phyloP scores from a whole-genome alignment of 2,113 vertebrate species.

The Pachypanchax playfairii region DNA sequence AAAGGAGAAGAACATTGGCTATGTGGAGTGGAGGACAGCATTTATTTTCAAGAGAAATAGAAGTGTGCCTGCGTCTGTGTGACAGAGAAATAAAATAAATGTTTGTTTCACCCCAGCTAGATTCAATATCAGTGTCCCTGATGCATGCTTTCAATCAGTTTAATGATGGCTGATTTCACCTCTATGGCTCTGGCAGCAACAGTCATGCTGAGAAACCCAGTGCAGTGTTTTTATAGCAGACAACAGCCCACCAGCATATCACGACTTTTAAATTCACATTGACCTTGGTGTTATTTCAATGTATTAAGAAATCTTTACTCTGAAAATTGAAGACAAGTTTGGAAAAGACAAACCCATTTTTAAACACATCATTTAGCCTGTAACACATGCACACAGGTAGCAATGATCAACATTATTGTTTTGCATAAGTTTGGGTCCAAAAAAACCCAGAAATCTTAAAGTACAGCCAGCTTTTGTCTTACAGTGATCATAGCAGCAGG shows the following conservation, averaged over 20 bases:
- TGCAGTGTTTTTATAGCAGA: not conserved
- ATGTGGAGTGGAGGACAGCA: not conserved
- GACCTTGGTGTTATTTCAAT: not conserved
- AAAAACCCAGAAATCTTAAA: no score
- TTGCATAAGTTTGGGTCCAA: no score
- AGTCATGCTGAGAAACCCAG: conserved; percentile 4
- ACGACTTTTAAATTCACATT: not conserved
- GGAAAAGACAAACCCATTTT: no score
- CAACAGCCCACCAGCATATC: not conserved
- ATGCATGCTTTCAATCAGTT: conserved; percentile 40
- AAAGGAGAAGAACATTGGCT: not conserved
- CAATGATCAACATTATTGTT: no score
- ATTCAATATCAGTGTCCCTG: conserved; percentile 27
- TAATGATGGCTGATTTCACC: conserved; percentile 42
- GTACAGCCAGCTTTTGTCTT: no score
- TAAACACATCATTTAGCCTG: no score
- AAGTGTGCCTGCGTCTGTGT: not conserved
- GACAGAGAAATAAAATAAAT: no score
- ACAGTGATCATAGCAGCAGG: no score
- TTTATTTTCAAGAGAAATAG: conserved; percentile 1
- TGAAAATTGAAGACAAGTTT: no score
- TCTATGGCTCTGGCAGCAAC: not conserved
- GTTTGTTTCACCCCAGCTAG: no score
- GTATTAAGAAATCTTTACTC: not conserved
- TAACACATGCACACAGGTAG: no score